Evolutionary conservation across 2,888 invertebrate species (phyloP).

Genomic region (Melitaea athalia): DNA sequence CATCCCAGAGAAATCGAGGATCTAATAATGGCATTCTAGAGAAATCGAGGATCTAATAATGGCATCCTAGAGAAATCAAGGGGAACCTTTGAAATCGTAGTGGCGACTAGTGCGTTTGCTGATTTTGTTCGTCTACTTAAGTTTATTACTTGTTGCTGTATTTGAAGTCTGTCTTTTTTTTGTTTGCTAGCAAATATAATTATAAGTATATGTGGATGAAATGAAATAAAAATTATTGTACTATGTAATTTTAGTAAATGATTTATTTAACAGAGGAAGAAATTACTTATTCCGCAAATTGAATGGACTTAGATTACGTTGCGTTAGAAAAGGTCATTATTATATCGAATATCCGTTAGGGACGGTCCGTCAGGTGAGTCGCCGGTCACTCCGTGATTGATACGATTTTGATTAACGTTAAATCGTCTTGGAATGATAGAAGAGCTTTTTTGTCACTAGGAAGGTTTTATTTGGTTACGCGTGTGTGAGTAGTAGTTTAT

Average conservation of each 20-base stretch:
- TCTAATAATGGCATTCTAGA: no score
- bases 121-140: no score
- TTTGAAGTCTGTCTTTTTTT: no score
- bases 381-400: constrained; percentile 5
- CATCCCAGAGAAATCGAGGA: no score
- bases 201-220: no score
- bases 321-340: neutral
- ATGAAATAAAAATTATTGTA: neutral
- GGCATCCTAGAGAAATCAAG: no score
- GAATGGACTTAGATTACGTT: neutral
- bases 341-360: neutral
- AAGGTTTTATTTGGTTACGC: neutral
- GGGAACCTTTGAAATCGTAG: no score
- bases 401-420: constrained; percentile 5
- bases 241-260: neutral
- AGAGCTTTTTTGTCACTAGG: neutral
- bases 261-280: neutral
- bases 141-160: no score
- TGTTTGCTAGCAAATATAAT: no score
- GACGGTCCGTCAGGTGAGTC: neutral
- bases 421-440: constrained; percentile 3
- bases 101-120: no score
- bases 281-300: neutral
- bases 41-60: no score
- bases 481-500: no score